Percentiles rank a stretch among this genome's conserved stretches.
These are phyloP conservation scores for Sphaerophoria taeniata DNA, from an alignment of 2,888 invertebrate genomes.

Conservation along the genomic window DNA sequence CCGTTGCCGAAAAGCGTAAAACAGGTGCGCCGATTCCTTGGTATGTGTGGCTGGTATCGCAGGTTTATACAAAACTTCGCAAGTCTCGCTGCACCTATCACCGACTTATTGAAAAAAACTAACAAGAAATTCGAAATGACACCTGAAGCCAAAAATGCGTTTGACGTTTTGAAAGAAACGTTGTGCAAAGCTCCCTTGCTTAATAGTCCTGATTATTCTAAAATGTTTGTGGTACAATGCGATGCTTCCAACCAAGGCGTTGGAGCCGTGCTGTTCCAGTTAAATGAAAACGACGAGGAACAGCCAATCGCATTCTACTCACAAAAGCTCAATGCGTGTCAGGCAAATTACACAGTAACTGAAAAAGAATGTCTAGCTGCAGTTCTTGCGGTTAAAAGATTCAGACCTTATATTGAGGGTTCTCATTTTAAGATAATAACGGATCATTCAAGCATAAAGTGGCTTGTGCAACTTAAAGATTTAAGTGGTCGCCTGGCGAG, in stretches of 20 bases:
- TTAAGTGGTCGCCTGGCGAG: slow-evolving; percentile 68
- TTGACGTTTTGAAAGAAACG: slow-evolving; percentile 35
- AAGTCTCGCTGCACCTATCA: slow-evolving; percentile 33
- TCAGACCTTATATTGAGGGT: slow-evolving; percentile 57
- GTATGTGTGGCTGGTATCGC: slow-evolving; percentile 69
- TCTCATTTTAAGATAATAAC: slow-evolving; percentile 63
- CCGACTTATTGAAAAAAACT: slow-evolving; percentile 38
- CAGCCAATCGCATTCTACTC: slow-evolving; percentile 48
- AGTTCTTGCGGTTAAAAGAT: slow-evolving; percentile 39
- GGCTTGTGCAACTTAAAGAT: too few relatives aligned
- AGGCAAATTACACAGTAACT: slow-evolving; percentile 47
- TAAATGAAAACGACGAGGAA: slow-evolving; percentile 36
- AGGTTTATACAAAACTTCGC: slow-evolving; percentile 43
- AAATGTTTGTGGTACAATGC: slow-evolving; percentile 55
- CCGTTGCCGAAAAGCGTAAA: slow-evolving; percentile 38
- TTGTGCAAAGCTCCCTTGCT: slow-evolving; percentile 36
- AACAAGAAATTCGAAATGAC: slow-evolving; percentile 13
- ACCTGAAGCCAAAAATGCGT: slow-evolving; percentile 19
- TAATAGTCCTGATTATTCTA: slow-evolving; percentile 49
- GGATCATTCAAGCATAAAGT: too few relatives aligned
- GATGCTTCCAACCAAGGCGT: slow-evolving; percentile 28
- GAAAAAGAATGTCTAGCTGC: background rate
- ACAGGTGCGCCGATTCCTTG: slow-evolving; percentile 74
- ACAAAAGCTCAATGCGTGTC: slow-evolving; percentile 52
- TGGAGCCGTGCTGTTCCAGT: slow-evolving; percentile 34